Base-by-base conservation (phyloP, 2,797 vertebrate species). In the Dendrocincla fuliginosa region DNA sequence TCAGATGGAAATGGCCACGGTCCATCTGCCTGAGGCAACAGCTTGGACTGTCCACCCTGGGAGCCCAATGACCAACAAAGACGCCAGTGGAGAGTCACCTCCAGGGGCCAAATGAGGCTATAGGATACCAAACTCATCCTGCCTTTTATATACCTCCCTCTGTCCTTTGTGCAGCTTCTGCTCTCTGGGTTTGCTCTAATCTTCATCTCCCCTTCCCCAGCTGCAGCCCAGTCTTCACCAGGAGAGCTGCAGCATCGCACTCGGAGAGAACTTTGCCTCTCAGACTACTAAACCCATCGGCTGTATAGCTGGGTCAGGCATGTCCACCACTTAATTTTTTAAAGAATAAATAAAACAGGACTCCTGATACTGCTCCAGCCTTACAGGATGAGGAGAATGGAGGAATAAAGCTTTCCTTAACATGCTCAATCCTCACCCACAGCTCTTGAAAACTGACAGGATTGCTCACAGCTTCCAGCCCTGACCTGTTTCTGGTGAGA, bases 51-150 rank as follows among this genome's bases (percentile, higher is more conserved):
- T 39, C 44, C 39, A 41, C 1, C 17, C 9, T 35, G 19, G 20
- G 35, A 57, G 16, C 8, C n/a, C 37, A 18, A 14, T 13, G 0
- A 0, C 33, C 41, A 23, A 0, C 27, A 50, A 32, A 61, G 33
- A 53, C 6, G 11, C 7, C 44, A 33, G 6, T 13, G 23, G n/a
- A 37, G 14, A 74, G 23, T 27, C 41, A 67, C 4, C 18, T 37
- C 65, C 23, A 68, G 49, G 41, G 61, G 14, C 0, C 44, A 35
- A 35, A 47, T 16, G 32, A 44, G 24, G 6, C 23, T 22, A 16
- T 2, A 49, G 37, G 52, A 61, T 83, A 76, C 42, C 0, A 3
- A 28, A 4, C 42, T 74, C 5, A 27, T 55, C 55, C 42, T 75
- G 13, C 1, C 53, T 71, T 75, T 61, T 2, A 0, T 22, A 16